These are phyloP conservation scores for Ligdia adustata DNA, from an alignment of 2,888 invertebrate species.

Conservation along the genomic window DNA sequence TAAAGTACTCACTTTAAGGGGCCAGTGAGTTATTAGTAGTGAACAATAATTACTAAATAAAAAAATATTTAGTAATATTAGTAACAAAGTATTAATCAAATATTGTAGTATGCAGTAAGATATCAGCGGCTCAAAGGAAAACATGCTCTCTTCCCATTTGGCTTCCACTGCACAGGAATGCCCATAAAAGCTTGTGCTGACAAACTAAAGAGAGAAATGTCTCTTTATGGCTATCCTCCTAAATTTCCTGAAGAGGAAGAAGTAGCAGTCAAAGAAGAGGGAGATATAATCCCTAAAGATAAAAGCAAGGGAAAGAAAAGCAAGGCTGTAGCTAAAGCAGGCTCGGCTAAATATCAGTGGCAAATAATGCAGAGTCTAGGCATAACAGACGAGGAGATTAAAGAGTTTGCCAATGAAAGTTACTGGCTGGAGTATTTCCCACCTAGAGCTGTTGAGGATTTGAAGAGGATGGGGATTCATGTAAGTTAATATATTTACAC, in stretches of 20 bases:
- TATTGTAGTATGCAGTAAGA: conserved; percentile 91
- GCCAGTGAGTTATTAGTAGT: no score
- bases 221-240: conserved; percentile 96
- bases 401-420: conserved; percentile 93
- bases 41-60: not conserved
- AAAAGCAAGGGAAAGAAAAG: conserved; percentile 95
- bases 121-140: conserved; percentile 97
- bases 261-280: conserved; percentile 75
- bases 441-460: conserved; percentile 93
- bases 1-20: no score
- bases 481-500: no score
- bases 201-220: conserved; percentile 97
- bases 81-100: not conserved
- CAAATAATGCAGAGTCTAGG: conserved; percentile 98
- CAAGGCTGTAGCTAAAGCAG: conserved; percentile 97
- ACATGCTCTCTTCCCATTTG: conserved; percentile 97
- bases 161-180: conserved; percentile 99
- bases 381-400: conserved; percentile 95
- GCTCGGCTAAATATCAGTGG: conserved; percentile 97
- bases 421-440: conserved; percentile 99
- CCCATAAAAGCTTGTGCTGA: conserved; percentile 99
- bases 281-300: conserved; percentile 85
- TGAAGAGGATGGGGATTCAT: conserved; percentile 95
- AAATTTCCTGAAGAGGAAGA: conserved; percentile 89
- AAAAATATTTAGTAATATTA: not conserved